Base-by-base conservation (phyloP, 2,888 invertebrate species). In the Drosophila peninsularis region DNA sequence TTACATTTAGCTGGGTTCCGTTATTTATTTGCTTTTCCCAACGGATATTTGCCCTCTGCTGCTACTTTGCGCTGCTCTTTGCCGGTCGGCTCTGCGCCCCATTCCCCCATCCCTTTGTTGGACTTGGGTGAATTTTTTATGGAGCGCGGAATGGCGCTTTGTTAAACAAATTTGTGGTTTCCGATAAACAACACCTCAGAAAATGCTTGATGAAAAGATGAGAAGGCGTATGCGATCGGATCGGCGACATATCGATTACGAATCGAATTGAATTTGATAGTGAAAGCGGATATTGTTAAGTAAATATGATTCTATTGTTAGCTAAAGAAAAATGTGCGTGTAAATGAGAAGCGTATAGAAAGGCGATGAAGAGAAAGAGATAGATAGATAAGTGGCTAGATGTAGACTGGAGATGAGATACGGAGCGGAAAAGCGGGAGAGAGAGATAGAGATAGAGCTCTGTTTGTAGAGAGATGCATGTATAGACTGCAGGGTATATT, bases 161-260 rank as follows among this genome's bases (percentile, higher is more conserved):
- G 75, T 75, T 85, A 69, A 89, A 79, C 88, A 89, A 87, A 87
- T 76, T 70, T 55, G 55, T 68, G 44, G 39, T 74, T 68, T 58
- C 50, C 50, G 50, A 55, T 52, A 69, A 52, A 58, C 58, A 62
- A 37, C 62, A 37, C 44, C 44, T 62, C 21, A 17, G 39, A 19
- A 50, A 50, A 36, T 21, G n/a, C n/a, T 36, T 24, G 32, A 34
- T 6, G 11, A 13, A 11, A 17, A 17, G 5, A 10, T 37, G 44
- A 19, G 3, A 37, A 27, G 24, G 14, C 14, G 19, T 27, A 39
- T 19, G 27, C 13, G 30, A 54, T 13, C 39, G 2, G 0, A 36
- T 24, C 30, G 4, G 50, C 17, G 13, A 49, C 19, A n/a, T 50
- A 50, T 36, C n/a, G 21, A 36, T 37, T n/a, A 14, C n/a, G 14